phyloP scores from a whole-genome alignment of 2,888 invertebrate species.

The Drosophila longiperda region DNA sequence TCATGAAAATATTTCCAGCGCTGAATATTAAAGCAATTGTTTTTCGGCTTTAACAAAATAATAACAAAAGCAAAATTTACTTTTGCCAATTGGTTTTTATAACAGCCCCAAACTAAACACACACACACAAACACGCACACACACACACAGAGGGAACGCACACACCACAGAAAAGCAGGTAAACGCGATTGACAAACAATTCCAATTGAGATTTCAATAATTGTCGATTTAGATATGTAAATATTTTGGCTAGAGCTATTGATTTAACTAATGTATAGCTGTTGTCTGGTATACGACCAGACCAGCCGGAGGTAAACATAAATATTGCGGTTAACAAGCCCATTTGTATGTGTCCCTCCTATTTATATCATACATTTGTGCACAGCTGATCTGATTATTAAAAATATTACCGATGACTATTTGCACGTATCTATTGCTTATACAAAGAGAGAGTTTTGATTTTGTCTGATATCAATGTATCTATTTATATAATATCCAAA shows the following conservation, averaged over 20 bases:
- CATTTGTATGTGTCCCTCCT: constrained; percentile 17
- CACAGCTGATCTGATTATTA: constrained; percentile 39
- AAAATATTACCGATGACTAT: constrained; percentile 14
- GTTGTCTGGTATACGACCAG: not conserved
- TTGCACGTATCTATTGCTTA: constrained; percentile 14
- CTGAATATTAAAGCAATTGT: constrained; percentile 34
- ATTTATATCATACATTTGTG: constrained; percentile 33
- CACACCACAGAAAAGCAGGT: constrained; percentile 10
- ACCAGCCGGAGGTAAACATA: constrained; percentile 39
- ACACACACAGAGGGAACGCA: constrained; percentile 20
- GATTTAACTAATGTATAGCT: constrained; percentile 74
- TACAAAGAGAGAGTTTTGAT: not conserved
- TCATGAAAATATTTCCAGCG: not conserved
- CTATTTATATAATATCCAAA: not conserved
- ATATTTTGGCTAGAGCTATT: constrained; percentile 74
- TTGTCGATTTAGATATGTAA: constrained; percentile 82
- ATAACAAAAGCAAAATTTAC: constrained; percentile 29
- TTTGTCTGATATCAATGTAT: constrained; percentile 1
- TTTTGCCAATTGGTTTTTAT: constrained; percentile 38
- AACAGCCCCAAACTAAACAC: constrained; percentile 29
- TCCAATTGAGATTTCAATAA: constrained; percentile 82
- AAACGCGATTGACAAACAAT: constrained; percentile 64
- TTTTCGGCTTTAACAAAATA: constrained; percentile 22
- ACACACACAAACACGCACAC: constrained; percentile 23
- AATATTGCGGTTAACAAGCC: constrained; percentile 45